Evolutionary conservation across 2,113 vertebrate genomes (phyloP).

Genomic region (Pelusios castaneus): DNA sequence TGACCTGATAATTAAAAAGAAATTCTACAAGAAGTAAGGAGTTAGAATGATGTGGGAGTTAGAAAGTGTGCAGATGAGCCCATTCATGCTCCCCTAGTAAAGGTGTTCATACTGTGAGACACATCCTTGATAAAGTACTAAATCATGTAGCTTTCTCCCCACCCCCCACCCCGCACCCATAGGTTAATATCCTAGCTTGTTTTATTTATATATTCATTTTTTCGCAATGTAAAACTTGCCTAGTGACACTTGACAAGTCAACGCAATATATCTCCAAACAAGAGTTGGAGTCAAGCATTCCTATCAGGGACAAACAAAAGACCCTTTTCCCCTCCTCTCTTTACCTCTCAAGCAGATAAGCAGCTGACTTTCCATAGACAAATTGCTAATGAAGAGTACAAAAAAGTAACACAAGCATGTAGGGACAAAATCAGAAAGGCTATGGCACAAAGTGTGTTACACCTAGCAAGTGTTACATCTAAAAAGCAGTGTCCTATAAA

Average conservation of each 20-base stretch:
- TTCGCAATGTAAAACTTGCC: neutral
- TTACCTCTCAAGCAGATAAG: neutral
- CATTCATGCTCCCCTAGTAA: neutral
- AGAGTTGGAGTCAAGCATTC: neutral
- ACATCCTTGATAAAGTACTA: neutral
- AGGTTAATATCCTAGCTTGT: neutral
- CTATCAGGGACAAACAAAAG: neutral
- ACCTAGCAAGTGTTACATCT: neutral
- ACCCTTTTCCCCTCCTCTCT: neutral
- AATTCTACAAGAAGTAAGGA: neutral
- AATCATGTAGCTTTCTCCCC: neutral
- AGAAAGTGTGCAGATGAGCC: neutral
- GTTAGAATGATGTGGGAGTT: neutral
- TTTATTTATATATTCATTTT: neutral
- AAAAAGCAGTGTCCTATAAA: neutral
- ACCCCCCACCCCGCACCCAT: neutral
- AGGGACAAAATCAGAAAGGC: neutral
- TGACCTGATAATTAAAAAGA: neutral
- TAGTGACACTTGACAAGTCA: neutral
- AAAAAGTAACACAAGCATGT: neutral
- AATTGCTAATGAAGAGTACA: neutral
- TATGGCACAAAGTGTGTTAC: neutral
- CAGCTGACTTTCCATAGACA: neutral
- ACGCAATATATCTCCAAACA: neutral
- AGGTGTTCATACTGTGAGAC: neutral